These are phyloP conservation scores for Lutjanus campechanus DNA, from an alignment of 2,797 vertebrate genomes.

Conservation along the genomic window DNA sequence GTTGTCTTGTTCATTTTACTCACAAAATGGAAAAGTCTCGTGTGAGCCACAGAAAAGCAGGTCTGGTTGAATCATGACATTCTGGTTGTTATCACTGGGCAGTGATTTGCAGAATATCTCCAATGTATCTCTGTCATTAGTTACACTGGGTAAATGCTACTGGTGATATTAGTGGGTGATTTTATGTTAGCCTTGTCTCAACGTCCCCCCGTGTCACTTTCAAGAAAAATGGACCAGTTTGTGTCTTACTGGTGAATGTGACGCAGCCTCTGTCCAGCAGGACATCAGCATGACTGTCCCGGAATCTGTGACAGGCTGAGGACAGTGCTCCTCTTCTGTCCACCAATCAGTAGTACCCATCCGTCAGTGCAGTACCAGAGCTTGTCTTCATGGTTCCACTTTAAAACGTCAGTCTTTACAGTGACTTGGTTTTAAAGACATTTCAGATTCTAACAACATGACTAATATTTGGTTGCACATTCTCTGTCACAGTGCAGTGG, in stretches of 20 bases:
- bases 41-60: background rate
- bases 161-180: slow-evolving; percentile 19
- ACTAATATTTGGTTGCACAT: slow-evolving; percentile 41
- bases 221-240: background rate
- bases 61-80: slow-evolving; percentile 15
- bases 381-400: slow-evolving; percentile 45
- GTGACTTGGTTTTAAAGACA: slow-evolving; percentile 21
- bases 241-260: background rate
- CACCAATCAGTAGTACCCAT: slow-evolving; percentile 50
- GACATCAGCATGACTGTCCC: slow-evolving; percentile 14
- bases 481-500: slow-evolving; percentile 59
- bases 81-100: slow-evolving; percentile 8
- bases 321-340: slow-evolving; percentile 21
- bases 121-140: background rate
- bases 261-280: slow-evolving; percentile 6
- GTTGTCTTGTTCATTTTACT: slow-evolving; percentile 18
- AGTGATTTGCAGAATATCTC: background rate
- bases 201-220: background rate
- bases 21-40: background rate
- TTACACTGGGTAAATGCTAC: slow-evolving; percentile 17
- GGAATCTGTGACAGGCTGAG: slow-evolving; percentile 8
- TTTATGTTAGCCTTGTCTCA: slow-evolving; percentile 1
- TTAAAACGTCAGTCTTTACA: slow-evolving; percentile 37
- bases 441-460: slow-evolving; percentile 11
- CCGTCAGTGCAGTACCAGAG: slow-evolving; percentile 66